Evolutionary conservation across 2,113 vertebrate species (phyloP), one percentile per base, ranked within the genome.

Genomic region (Tursiops truncatus): DNA sequence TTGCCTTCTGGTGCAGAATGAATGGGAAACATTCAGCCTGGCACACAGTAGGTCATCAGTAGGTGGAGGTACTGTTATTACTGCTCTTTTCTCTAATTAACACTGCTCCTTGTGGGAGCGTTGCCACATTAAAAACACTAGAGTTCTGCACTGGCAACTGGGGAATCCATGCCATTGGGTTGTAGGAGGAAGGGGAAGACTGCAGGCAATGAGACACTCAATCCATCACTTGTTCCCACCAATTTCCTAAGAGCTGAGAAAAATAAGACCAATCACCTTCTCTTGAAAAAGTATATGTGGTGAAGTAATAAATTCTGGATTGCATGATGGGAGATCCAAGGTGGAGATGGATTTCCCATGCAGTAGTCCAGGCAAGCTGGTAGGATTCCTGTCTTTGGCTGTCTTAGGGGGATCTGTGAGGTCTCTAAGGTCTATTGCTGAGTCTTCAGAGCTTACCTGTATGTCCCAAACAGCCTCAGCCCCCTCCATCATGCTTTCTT

Each of bases 251-350:
- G 83, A 65, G 56, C 8, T 81, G 36, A 58, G 77, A 21, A 65
- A 56, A 67, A 63, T 36, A 20, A 85, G 58, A 74, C 1, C 6
- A n/a, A 6, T 67, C 21, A 20, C 17, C 9, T 28, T 74, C 33
- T 65, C 92, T 33, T 56, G 47, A 76, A 76, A 44, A 68, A 12
- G 6, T 56, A 17, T 44, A 47, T 33, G 10, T 28, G 33, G 25
- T 70, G 25, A 58, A n/a, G 5, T 33, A 23, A 28, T 41, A 6
- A 58, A 31, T 4, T 58, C 31, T 92, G 50, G 26, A 25, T 2
- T 62, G 28, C 11, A 21, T 2, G 25, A 6, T 20, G 28, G 53
- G 23, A 56, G 53, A 44, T 4, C n/a, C 2, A 1, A 0, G 50
- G 3, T 56, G n/a, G 9, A 26, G 47, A 60, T 0, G 6, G 26